Percentiles rank a stretch among this genome's conserved stretches.
Conservation (phyloP, 2,888 invertebrate species). For the Tetragonula carbonaria region DNA sequence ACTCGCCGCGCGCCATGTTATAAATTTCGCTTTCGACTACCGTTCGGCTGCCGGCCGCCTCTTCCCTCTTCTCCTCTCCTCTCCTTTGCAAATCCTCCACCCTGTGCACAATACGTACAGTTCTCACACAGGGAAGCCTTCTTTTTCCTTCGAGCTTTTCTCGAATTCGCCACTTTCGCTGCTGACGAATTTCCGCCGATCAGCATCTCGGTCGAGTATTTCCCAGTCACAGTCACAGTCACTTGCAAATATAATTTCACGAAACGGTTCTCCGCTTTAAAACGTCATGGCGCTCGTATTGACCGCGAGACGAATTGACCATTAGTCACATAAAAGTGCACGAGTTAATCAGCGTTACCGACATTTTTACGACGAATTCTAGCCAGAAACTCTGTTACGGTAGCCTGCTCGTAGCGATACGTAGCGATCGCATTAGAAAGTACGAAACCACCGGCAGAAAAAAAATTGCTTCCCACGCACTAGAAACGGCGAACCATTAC, state of each 20-base stretch:
- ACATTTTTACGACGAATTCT: neutral
- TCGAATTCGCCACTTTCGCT: neutral
- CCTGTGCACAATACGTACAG: slow-evolving; percentile 12
- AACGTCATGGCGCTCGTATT: neutral
- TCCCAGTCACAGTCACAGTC: too few relatives aligned
- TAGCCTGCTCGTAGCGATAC: neutral
- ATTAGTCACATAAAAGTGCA: neutral
- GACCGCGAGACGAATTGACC: neutral
- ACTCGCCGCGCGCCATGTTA: slow-evolving; percentile 40
- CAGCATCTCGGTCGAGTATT: too few relatives aligned
- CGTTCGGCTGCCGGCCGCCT: slow-evolving; percentile 35
- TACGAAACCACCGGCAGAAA: neutral
- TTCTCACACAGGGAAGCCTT: neutral
- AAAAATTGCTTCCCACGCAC: slow-evolving; percentile 32
- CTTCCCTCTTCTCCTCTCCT: neutral
- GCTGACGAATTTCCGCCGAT: too few relatives aligned
- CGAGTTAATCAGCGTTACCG: neutral
- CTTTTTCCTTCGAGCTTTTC: neutral
- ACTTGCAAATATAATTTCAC: neutral
- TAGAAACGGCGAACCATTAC: slow-evolving; percentile 22
- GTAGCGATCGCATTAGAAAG: slow-evolving; percentile 16
- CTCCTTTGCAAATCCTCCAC: neutral
- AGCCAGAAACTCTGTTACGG: neutral
- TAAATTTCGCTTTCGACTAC: slow-evolving; percentile 51
- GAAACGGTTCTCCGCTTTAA: neutral